Evolutionary conservation across 2,888 invertebrate species (phyloP).

Genomic region (Drosophila paracracens): DNA sequence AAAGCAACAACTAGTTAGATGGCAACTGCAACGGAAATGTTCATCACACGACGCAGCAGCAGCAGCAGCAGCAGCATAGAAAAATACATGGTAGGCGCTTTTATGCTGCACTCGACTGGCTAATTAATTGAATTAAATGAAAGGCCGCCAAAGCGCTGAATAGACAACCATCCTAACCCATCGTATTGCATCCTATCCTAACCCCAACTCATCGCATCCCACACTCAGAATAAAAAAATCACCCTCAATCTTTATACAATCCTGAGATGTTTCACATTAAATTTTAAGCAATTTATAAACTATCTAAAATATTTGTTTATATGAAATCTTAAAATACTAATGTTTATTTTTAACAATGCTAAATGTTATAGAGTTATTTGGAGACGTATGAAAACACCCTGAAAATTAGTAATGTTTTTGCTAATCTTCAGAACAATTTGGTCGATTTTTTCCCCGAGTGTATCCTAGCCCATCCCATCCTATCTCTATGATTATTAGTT

Average conservation of each 20-base stretch:
- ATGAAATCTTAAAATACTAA: not conserved
- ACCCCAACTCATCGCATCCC: constrained; percentile 22
- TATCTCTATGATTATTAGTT: constrained; percentile 31
- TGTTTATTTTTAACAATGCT: not conserved
- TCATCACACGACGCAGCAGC: constrained; percentile 67
- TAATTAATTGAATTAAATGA: constrained; percentile 76
- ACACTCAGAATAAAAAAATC: not conserved
- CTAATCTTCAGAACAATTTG: not conserved
- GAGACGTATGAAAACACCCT: not conserved
- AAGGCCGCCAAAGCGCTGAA: constrained; percentile 49
- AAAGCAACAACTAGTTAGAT: constrained; percentile 26
- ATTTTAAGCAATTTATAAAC: not conserved
- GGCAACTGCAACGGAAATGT: constrained; percentile 67
- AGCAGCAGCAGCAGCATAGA: constrained; percentile 2
- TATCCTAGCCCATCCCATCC: constrained; percentile 43
- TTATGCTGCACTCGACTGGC: constrained; percentile 37
- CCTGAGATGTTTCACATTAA: not conserved
- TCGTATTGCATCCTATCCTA: constrained; percentile 48
- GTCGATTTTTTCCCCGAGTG: not conserved
- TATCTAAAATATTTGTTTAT: not conserved
- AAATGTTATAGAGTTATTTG: not conserved
- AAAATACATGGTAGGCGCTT: constrained; percentile 30
- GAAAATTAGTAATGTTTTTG: not conserved
- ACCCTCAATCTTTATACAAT: not conserved
- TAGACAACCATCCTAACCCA: constrained; percentile 4